Conservation (phyloP, 2,888 invertebrate genomes). For the Yponomeuta evonymella region DNA sequence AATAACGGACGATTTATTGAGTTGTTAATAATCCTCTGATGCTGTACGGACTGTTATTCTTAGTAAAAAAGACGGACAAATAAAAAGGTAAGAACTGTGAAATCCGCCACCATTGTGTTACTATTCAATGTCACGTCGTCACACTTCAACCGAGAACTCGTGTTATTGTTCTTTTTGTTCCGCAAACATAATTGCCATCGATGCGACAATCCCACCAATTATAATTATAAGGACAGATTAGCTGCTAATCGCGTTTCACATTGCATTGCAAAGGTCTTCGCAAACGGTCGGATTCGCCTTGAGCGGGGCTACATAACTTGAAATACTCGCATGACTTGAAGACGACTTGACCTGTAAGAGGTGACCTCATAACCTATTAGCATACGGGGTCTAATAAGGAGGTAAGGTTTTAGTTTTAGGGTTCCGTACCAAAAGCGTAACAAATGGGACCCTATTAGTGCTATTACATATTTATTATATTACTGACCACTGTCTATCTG, state of each 20-base stretch:
- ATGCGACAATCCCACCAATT: conserved; percentile 28
- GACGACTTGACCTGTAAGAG: no score
- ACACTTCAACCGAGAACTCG: background rate
- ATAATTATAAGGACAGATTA: conserved; percentile 20
- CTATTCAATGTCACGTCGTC: conserved; percentile 37
- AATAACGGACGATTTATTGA: background rate
- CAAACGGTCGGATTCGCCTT: background rate
- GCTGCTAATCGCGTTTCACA: conserved; percentile 17
- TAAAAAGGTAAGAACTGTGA: conserved; percentile 29
- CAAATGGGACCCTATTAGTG: no score
- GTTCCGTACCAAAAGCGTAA: no score
- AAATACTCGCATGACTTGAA: no score
- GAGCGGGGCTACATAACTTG: background rate
- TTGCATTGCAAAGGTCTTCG: background rate
- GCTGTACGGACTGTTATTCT: background rate
- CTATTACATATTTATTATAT: no score
- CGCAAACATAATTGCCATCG: conserved; percentile 29
- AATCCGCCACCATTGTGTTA: conserved; percentile 37
- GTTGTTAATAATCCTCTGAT: background rate
- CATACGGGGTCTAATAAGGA: no score
- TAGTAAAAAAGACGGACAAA: conserved; percentile 9
- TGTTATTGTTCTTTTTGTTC: conserved; percentile 34
- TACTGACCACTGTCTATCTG: no score
- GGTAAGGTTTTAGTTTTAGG: no score
- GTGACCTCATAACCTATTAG: no score